Evolutionary conservation across 2,797 vertebrate genomes (phyloP), one percentile per base, ranked within the genome.

Genomic region (Argyrosomus regius): DNA sequence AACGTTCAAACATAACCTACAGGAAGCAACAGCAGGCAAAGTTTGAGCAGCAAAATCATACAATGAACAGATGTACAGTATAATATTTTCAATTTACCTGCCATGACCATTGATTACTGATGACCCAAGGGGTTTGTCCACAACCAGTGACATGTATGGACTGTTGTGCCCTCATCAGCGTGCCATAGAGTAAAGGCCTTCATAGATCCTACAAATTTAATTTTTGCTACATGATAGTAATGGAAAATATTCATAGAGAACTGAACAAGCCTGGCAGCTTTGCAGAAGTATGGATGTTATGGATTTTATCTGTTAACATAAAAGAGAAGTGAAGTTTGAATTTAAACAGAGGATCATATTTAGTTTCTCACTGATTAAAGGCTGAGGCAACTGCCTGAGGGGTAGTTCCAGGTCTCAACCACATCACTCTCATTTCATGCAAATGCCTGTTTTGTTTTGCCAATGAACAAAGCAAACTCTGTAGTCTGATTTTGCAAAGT

Each of bases 391-490:
- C 22, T 54, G 24, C 5, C 35, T 53, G 49, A 20, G 11, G 43
- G 41, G 5, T 24, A 12, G 10, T 53, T 53, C 8, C 31, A 52
- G 28, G 16, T 16, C 35, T n/a, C 26, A 64, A n/a, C 46, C 28
- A 22, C 28, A 11, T 12, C 11, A 1, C 35, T 31, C 58, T 2
- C 10, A 5, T 43, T 43, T 6, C 7, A 54, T 58, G 28, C 45
- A 66, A 65, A 66, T 57, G 17, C 31, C 16, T 41, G 5, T 26
- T 20, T 12, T 22, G 0, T 41, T 13, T 28, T 0, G 4, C 17
- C 46, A 58, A 12, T n/a, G 18, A 66, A 28, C 22, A 41, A 64
- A 49, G 8, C 61, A 24, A 64, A 26, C 48, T 41, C 60, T 64
- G 41, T 41, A 24, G 35, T 61, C 22, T 3, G 28, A 31, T 26